Evolutionary conservation across 2,113 vertebrate species (phyloP).

Genomic region (Entomyzon cyanotis): DNA sequence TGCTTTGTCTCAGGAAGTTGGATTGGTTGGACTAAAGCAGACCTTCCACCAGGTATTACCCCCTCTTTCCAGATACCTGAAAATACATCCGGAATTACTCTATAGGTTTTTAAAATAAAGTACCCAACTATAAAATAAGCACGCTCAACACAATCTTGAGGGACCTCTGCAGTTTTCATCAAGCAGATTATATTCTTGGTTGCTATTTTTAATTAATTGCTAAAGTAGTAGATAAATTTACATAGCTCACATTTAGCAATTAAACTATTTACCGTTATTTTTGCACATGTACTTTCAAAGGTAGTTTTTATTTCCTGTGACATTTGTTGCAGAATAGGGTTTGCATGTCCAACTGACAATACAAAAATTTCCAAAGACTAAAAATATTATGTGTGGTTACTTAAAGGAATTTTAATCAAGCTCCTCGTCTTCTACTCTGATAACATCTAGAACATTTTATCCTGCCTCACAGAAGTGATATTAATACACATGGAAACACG

Average conservation of each 20-base stretch:
- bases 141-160: neutral
- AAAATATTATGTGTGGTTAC: neutral
- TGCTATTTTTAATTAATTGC: neutral
- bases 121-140: neutral
- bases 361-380: neutral
- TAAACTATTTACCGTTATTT: neutral
- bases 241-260: neutral
- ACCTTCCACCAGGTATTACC: neutral
- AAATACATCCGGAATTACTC: neutral
- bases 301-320: neutral
- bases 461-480: neutral
- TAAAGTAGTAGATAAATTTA: neutral
- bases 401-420: neutral
- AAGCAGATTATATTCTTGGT: neutral
- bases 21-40: neutral
- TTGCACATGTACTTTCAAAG: neutral
- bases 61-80: neutral
- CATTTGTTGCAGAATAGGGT: neutral
- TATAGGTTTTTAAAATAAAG: neutral
- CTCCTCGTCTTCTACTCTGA: neutral
- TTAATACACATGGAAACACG: neutral
- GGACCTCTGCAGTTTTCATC: neutral
- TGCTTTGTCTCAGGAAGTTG: neutral
- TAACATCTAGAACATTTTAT: constrained; percentile 1
- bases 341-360: neutral